Percentiles rank a stretch among this genome's conserved stretches.
These are phyloP conservation scores for Meteorus colon DNA, from an alignment of 2,888 invertebrate genomes.

Conservation along the genomic window DNA sequence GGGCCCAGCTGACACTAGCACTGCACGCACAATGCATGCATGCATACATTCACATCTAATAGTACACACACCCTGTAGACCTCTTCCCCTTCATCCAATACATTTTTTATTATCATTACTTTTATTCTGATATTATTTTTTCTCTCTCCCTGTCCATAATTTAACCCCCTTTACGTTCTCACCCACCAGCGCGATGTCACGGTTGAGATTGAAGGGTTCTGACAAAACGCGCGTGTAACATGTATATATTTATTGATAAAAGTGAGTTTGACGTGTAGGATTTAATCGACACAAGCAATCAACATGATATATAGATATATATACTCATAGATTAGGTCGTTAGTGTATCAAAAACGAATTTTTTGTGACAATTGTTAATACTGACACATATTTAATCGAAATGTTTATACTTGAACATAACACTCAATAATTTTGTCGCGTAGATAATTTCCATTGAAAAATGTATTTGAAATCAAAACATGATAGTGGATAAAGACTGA, in stretches of 20 bases:
- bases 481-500: too few relatives aligned
- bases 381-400: neutral
- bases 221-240: neutral
- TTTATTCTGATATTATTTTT: neutral
- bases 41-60: neutral
- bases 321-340: neutral
- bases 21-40: neutral
- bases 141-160: neutral
- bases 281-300: neutral
- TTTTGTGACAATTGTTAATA: neutral
- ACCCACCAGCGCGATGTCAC: constrained; percentile 15
- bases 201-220: constrained; percentile 15
- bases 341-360: neutral
- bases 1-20: constrained; percentile 46
- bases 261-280: neutral
- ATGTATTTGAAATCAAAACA: neutral
- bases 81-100: constrained; percentile 14
- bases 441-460: constrained; percentile 5
- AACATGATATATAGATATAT: neutral
- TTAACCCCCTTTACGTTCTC: neutral
- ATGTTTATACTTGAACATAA: neutral
- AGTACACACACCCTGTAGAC: neutral
- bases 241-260: neutral
- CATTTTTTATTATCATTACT: constrained; percentile 2
- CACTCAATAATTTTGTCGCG: neutral